Evolutionary conservation across 2,888 invertebrate species (phyloP).

Genomic region (Epiblema foenella): DNA sequence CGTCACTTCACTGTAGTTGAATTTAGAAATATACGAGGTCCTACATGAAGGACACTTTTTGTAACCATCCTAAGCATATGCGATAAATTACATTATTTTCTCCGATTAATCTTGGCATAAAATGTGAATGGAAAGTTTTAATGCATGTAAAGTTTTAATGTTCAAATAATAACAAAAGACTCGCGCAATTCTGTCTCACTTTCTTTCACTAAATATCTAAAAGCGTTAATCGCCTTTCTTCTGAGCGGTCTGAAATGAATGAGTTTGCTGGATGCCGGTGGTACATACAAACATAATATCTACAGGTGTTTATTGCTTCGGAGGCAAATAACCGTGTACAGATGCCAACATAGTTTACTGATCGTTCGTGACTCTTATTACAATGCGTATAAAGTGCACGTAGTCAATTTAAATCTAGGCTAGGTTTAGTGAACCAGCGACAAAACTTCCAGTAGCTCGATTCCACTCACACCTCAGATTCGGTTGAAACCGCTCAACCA

Average conservation of each 20-base stretch:
- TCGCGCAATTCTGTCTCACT: constrained; percentile 30
- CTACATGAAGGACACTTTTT: too few species aligned
- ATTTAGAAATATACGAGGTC: too few species aligned
- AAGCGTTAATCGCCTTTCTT: constrained; percentile 33
- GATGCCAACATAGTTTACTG: too few species aligned
- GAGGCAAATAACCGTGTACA: not conserved
- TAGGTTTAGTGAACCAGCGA: too few species aligned
- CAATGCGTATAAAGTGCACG: too few species aligned
- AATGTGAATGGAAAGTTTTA: constrained; percentile 14
- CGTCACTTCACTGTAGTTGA: too few species aligned
- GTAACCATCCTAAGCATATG: not conserved
- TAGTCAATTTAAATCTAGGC: too few species aligned
- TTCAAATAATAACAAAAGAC: constrained; percentile 35
- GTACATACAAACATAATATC: constrained; percentile 15
- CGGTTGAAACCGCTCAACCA: too few species aligned
- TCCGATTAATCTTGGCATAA: not conserved
- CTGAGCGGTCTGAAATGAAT: constrained; percentile 28
- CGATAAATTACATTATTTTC: not conserved
- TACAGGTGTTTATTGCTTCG: not conserved
- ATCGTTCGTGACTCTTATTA: too few species aligned
- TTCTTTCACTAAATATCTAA: constrained; percentile 30
- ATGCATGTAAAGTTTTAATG: constrained; percentile 18
- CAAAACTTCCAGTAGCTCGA: too few species aligned
- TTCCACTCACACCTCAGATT: too few species aligned
- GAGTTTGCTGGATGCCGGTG: not conserved